Evolutionary conservation across 1,140 invertebrate genomes (phyloP).

Genomic region (Drosophila hydei): DNA sequence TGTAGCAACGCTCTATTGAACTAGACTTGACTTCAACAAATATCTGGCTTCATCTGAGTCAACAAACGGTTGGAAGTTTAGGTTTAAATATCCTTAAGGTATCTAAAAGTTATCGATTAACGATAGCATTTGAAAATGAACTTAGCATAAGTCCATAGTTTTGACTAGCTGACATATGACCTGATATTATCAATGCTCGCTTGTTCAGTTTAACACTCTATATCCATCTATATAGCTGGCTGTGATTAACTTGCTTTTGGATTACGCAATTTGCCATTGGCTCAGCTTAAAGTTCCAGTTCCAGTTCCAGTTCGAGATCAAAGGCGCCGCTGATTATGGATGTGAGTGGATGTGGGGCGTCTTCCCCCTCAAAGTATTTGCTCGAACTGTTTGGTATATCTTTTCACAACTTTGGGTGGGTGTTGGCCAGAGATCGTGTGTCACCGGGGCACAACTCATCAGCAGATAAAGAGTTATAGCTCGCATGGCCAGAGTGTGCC

Average conservation of each 20-base stretch:
- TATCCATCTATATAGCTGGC: too few relatives aligned
- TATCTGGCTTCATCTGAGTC: too few relatives aligned
- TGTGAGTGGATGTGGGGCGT: conserved; percentile 57
- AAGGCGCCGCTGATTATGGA: conserved; percentile 60
- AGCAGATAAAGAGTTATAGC: conserved; percentile 43
- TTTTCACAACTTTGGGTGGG: conserved; percentile 70
- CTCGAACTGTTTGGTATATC: conserved; percentile 39
- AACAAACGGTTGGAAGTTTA: too few relatives aligned
- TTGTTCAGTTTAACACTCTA: too few relatives aligned
- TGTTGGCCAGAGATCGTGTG: conserved; percentile 63
- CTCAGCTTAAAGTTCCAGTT: conserved; percentile 1
- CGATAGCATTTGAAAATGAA: too few relatives aligned
- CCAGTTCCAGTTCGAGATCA: conserved; percentile 22
- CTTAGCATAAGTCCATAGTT: too few relatives aligned
- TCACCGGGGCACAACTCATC: conserved; percentile 50
- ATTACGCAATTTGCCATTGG: not conserved
- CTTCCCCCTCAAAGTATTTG: conserved; percentile 48
- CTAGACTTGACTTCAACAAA: too few relatives aligned
- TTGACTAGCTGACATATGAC: too few relatives aligned
- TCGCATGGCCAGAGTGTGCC: conserved; percentile 8
- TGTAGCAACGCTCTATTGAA: not conserved
- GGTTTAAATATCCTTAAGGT: too few relatives aligned
- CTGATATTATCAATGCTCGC: too few relatives aligned
- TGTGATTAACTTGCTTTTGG: not conserved
- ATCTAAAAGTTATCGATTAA: too few relatives aligned